Evolutionary conservation across 2,113 vertebrate genomes (phyloP), one percentile per base, ranked within the genome.

Genomic region (Dendropsophus ebraccatus): DNA sequence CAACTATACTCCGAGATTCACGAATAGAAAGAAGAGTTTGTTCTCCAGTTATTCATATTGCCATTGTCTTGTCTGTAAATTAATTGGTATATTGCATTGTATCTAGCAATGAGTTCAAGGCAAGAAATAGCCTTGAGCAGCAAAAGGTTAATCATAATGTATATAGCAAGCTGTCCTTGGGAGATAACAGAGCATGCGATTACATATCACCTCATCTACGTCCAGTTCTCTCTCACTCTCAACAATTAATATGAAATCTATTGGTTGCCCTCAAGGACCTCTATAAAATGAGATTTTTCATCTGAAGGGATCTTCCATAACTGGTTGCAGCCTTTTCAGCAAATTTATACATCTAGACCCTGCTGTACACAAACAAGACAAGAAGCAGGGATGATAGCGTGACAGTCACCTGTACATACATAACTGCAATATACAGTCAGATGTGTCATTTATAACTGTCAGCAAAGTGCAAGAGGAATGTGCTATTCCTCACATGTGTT

Each of bases 261-360:
- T 11, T 14, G 13, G n/a, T 23, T 79, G 84, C 47, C 56, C 60
- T 62, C 9, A 4, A 67, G 60, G 74, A 85, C 74, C 74, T 79
- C 23, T 85, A 56, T 56, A 65, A 60, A 84, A 84, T 84, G 52
- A 49, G 70, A 84, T 84, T 84, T 76, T 50, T 84, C 82, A 84
- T 84, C 52, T 84, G 69, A 84, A 41, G 30, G 16, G 45, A 23
- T 58, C 32, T 56, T 56, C 25, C 13, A 37, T 30, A 56, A 41
- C 52, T 62, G 41, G 69, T 52, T 32, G 41, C 30, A 73, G 52
- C 37, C 54, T 47, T 84, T 74, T 47, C 72, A 62, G 54, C 54
- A 76, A 49, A 84, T 84, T 72, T 62, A 47, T 84, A 75, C 25
- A 58, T 74, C 70, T 56, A 17, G 7, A 54, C 17, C 28, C 21